These are phyloP conservation scores for Anaspis maculata DNA, from an alignment of 2,888 invertebrate genomes.

Conservation along the genomic window DNA sequence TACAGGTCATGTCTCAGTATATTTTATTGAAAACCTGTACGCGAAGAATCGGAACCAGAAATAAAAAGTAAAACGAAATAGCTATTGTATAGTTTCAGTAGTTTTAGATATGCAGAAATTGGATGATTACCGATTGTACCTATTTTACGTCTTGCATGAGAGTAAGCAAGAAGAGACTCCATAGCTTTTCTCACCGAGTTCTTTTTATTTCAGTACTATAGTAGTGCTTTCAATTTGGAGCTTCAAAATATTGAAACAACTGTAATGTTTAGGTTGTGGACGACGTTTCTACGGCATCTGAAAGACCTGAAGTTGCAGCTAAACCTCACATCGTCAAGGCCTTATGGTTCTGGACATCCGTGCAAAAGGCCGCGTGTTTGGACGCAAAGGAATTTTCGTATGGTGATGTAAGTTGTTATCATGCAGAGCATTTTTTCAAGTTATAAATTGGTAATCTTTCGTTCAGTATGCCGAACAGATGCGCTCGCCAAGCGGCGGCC, in stretches of 20 bases:
- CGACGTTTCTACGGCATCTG: conserved; percentile 70
- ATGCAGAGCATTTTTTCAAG: not conserved
- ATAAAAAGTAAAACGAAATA: no score
- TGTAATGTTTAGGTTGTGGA: conserved; percentile 76
- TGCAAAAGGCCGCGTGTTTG: conserved; percentile 90
- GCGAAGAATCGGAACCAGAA: no score
- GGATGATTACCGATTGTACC: not conserved
- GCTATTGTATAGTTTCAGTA: no score
- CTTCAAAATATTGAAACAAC: no score
- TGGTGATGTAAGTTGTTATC: conserved; percentile 60
- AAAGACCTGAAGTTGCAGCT: conserved; percentile 49
- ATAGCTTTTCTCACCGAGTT: not conserved
- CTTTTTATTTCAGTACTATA: no score
- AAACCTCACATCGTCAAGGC: conserved; percentile 75
- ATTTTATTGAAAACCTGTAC: no score
- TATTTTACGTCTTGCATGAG: not conserved
- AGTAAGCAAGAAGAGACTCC: not conserved
- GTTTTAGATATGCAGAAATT: no score
- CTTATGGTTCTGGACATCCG: conserved; percentile 98
- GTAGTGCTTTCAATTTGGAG: no score
- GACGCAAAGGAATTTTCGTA: conserved; percentile 85
- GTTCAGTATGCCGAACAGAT: conserved; percentile 46
- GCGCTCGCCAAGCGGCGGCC: conserved; percentile 44
- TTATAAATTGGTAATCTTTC: conserved; percentile 27
- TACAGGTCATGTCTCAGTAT: no score